Evolutionary conservation across 1,140 invertebrate species (phyloP), one percentile per base, ranked within the genome.

Genomic region (Drosophila guanche): DNA sequence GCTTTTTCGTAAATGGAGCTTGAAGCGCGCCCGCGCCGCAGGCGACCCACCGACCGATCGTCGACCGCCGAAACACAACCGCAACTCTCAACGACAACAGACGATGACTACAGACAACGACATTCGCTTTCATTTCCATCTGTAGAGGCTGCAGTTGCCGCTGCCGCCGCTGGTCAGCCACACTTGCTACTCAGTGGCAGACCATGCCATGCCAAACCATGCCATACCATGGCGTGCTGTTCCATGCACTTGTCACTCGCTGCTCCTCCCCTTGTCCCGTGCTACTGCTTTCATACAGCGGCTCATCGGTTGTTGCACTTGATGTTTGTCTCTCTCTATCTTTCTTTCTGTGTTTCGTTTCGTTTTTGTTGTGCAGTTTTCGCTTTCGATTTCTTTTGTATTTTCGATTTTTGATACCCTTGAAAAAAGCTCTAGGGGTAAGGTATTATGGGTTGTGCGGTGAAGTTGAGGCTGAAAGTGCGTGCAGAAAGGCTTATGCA

Each of bases 341-440:
- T 10, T 10, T 4, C 33, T 7, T 53, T 60, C 60, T 62, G 45
- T 25, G n/a, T 25, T 27, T 27, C 41, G 67, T 37, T 75, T 68
- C 55, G 52, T 40, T 63, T 55, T 46, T 57, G 61, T 48, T 65
- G 42, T 46, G 55, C 71, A 48, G 51, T 59, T 86, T 37, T 83
- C 77, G 80, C 81, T 81, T 85, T 85, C 80, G 80, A 86, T 86
- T 85, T 85, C 77, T 80, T 81, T 80, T 61, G 61, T 66, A 79
- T 76, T 85, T 85, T 85, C 80, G 81, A 76, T 85, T 84, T 79
- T 76, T 46, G 45, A 86, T 86, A 88, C 83, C 78, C 74, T 85
- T 85, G 78, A 78, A 88, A 65, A 52, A 33, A 51, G 51, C 43
- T 68, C 43, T 37, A 37, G 33, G 33, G 12, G 33, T 57, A 45